Conservation (phyloP, 2,797 vertebrate genomes). For the Dromococcyx pavoninus region DNA sequence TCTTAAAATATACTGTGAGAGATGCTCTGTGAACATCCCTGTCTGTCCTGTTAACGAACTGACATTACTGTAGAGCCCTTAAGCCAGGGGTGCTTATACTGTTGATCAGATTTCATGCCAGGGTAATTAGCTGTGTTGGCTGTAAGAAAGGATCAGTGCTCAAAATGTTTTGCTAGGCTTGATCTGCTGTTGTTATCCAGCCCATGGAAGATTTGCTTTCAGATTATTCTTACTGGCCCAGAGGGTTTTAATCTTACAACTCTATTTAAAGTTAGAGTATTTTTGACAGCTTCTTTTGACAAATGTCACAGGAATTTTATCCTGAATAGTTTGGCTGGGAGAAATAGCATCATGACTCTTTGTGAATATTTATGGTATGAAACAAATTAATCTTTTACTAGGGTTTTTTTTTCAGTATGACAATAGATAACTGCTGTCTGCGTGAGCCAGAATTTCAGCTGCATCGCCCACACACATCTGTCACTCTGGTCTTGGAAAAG, state of each 20-base stretch:
- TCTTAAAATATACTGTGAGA: neutral
- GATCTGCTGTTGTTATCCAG: neutral
- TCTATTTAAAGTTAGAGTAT: neutral
- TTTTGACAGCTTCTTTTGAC: neutral
- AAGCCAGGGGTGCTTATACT: neutral
- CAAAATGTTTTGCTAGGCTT: neutral
- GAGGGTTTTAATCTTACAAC: neutral
- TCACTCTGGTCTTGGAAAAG: neutral
- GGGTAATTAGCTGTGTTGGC: neutral
- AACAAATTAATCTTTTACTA: neutral
- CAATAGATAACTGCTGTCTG: neutral
- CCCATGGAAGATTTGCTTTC: neutral
- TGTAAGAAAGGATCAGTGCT: neutral
- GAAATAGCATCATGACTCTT: neutral
- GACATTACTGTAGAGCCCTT: neutral
- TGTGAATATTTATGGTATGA: neutral
- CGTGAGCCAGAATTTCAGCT: neutral
- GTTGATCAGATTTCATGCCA: slow-evolving; percentile 10
- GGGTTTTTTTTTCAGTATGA: neutral
- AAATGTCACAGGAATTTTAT: neutral
- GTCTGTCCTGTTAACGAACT: neutral
- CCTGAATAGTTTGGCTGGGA: neutral
- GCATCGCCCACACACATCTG: slow-evolving; percentile 3
- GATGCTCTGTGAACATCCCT: neutral
- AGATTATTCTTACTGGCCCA: neutral